Evolutionary conservation across 92 coral and sea anemone genomes (phyloP), one percentile per base, ranked within the genome.

Genomic region (Phenganax subtilis): DNA sequence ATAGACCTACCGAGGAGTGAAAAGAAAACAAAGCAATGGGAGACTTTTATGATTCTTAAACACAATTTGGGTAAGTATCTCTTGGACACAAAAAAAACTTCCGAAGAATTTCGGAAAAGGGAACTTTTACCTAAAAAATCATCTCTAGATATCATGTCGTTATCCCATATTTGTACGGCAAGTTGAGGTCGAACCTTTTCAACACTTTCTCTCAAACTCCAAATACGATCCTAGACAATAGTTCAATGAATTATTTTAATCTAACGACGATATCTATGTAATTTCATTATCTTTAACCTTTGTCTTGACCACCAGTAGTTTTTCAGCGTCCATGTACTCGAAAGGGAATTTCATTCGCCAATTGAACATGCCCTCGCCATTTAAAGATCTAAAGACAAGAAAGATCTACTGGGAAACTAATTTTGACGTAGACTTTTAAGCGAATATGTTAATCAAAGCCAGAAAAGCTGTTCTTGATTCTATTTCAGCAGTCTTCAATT

Each of bases 341-440:
- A 91, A 91, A 7, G 97, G 92, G 72, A 91, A 91, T 55, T 89
- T 44, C 70, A 91, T 89, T 59, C 97, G 81, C 97, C 97, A 91
- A 70, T 91, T 91, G 80, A 91, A 91, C 85, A 89, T 91, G 27
- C 97, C 97, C 2, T 90, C 90, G 4, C 97, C 97, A 73, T 91
- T 92, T 55, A 91, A 84, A 37, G 97, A 91, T 76, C 97, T 91
- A 80, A 64, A 72, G 1, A 29, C 29, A 31, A 64, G 31, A 0
- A 12, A 12, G 9, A 77, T 10, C 30, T 71, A 20, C 6, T 37
- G 47, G 47, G 47, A 37, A 37, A 37, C 47, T 37, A 20, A 20
- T 37, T 37, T 20, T 20, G 25, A 20, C 25, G 25, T 20, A 20
- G 25, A 20, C 25, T 20, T 20, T 20, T 20, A 20, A 20, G 47